Conservation (phyloP, 1,140 invertebrate species). For the Procambarus virginalis region DNA sequence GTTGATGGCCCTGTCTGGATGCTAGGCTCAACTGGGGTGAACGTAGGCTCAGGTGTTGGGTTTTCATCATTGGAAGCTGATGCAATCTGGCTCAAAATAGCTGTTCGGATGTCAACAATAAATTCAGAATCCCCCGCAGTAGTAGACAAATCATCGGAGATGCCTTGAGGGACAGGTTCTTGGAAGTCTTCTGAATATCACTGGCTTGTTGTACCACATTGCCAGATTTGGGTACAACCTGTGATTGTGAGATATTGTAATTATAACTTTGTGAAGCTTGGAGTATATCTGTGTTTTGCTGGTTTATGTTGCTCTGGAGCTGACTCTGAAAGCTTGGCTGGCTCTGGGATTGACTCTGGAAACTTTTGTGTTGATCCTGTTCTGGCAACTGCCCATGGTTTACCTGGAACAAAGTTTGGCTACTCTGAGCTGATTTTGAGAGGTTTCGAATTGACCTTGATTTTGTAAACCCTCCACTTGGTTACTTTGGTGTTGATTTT, state of each 20-base stretch:
- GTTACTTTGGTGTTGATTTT: neutral
- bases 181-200: no score
- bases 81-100: no score
- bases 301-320: neutral
- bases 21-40: no score
- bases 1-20: neutral
- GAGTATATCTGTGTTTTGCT: neutral
- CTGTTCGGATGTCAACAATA: no score
- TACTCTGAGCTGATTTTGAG: neutral
- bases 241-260: neutral
- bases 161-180: no score
- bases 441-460: neutral
- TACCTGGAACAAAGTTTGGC: neutral
- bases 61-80: no score
- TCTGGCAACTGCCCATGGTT: neutral
- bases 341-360: neutral
- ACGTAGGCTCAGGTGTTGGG: no score
- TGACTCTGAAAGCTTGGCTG: slow-evolving; percentile 1
- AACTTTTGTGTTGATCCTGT: neutral
- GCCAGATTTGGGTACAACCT: neutral
- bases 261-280: neutral
- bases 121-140: no score
- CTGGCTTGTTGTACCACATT: no score
- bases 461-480: neutral
- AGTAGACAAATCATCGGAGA: no score